These are phyloP conservation scores for Caerostris darwini DNA, from an alignment of 1,140 invertebrate genomes.

Conservation along the genomic window DNA sequence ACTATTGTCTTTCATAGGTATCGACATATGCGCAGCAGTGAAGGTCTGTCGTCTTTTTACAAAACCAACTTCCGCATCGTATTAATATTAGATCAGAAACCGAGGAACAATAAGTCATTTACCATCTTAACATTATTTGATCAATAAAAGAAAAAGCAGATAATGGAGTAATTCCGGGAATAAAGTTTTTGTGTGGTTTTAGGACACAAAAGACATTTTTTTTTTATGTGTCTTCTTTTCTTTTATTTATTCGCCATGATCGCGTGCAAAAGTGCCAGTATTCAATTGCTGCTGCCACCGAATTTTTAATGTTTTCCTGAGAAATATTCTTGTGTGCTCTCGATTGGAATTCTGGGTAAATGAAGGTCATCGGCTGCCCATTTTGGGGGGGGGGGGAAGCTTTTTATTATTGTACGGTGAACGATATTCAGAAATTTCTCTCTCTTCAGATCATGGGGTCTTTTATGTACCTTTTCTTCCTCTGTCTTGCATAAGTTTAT, in stretches of 20 bases:
- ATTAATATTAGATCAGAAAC: background rate
- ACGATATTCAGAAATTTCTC: constrained; percentile 27
- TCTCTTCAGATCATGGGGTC: background rate
- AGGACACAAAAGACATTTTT: constrained; percentile 51
- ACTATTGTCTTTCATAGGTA: too few relatives aligned
- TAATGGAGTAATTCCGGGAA: background rate
- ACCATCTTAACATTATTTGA: background rate
- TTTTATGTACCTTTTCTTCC: background rate
- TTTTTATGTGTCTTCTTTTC: constrained; percentile 13
- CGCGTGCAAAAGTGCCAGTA: constrained; percentile 23
- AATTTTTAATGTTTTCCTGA: constrained; percentile 68
- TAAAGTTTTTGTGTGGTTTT: constrained; percentile 44
- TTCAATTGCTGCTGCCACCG: background rate
- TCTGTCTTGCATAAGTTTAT: background rate
- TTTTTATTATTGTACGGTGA: background rate
- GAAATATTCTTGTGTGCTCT: constrained; percentile 56
- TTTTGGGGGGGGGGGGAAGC: background rate
- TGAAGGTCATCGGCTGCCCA: constrained; percentile 12
- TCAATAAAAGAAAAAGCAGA: constrained; percentile 10
- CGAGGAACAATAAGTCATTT: background rate
- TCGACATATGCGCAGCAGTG: background rate
- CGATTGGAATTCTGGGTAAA: constrained; percentile 55
- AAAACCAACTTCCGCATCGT: background rate
- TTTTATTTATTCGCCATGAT: constrained; percentile 64
- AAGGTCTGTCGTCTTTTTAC: background rate